phyloP scores from a whole-genome alignment of 1,140 invertebrate genomes.

The Goniozus legneri region DNA sequence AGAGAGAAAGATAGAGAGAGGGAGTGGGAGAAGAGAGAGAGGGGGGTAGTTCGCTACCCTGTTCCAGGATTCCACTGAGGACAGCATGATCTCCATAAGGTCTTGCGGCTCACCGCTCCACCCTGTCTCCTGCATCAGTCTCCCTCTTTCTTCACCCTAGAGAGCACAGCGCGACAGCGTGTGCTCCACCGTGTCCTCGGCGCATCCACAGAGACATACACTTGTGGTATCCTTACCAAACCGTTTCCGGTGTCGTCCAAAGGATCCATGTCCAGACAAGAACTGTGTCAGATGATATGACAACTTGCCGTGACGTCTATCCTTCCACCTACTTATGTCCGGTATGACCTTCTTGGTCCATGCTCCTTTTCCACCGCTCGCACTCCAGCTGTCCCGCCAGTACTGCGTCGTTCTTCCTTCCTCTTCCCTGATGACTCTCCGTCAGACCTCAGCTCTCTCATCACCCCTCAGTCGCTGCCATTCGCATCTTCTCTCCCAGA shows the following conservation, averaged over 20 bases:
- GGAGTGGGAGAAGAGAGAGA: no score
- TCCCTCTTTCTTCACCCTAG: background rate
- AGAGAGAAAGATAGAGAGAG: no score
- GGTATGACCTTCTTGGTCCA: background rate
- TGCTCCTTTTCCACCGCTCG: background rate
- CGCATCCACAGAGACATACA: background rate
- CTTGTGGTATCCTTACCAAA: background rate
- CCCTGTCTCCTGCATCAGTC: no score
- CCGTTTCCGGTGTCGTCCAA: background rate
- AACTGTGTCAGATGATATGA: background rate
- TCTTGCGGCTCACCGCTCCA: no score
- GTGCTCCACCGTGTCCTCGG: background rate
- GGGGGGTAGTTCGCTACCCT: no score
- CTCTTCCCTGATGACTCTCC: no score
- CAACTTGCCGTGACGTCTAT: background rate
- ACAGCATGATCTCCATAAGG: no score
- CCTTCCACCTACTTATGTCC: background rate
- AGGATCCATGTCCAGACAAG: background rate
- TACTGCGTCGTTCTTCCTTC: no score
- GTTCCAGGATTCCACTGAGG: no score
- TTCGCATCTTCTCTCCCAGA: no score
- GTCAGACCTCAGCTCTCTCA: no score
- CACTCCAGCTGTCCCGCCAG: background rate
- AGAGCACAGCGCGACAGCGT: background rate
- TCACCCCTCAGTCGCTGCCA: no score